Base-by-base conservation (phyloP, 2,888 invertebrate species). In the Noctua janthina region DNA sequence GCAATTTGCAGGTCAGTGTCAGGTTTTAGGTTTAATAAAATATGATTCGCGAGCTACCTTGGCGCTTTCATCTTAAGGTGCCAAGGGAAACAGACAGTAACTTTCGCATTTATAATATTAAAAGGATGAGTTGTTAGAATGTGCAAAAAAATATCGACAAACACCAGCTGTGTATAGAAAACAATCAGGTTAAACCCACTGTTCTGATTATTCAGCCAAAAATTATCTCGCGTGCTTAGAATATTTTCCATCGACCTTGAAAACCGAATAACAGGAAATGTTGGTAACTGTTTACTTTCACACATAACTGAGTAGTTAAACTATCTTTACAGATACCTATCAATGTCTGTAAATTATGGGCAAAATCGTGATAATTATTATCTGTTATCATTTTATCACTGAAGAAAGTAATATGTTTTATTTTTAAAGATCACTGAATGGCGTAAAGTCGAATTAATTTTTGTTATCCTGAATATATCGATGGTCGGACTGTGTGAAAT, bases 211-310 rank as follows among this genome's bases (percentile, higher is more conserved):
- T 70, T 84, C 54, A 29, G 62, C 62, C 49, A 54, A 70, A 46
- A 72, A 73, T 17, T 66, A 51, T 59, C 35, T 59, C 7, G 5
- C 29, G 13, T 68, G 8, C 49, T 39, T 70, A 43, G 39, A 66
- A n/a, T 46, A 62, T 62, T 70, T 49, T 64, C 15, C 46, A 15
- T 70, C 51, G 82, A 43, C 86, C 86, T 46, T 86, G 82, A 74
- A 82, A 82, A 77, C 43, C 0, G 46, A 76, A 76, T 81, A 82
- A 77, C 84, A 86, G 67, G 73, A 76, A 77, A 54, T 49, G 20
- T 67, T n/a, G 62, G 7, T 62, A 56, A 74, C 20, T 71, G 56
- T 76, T 76, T 82, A 49, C 62, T 74, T 82, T 77, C 17, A 62
- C 20, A 66, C 10, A 23, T 69, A n/a, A 54, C 46, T 46, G n/a